Percentiles rank a stretch among this genome's conserved stretches.
These are phyloP conservation scores for Oscheius sp. DNA, from an alignment of 2,888 invertebrate genomes.

Conservation along the genomic window DNA sequence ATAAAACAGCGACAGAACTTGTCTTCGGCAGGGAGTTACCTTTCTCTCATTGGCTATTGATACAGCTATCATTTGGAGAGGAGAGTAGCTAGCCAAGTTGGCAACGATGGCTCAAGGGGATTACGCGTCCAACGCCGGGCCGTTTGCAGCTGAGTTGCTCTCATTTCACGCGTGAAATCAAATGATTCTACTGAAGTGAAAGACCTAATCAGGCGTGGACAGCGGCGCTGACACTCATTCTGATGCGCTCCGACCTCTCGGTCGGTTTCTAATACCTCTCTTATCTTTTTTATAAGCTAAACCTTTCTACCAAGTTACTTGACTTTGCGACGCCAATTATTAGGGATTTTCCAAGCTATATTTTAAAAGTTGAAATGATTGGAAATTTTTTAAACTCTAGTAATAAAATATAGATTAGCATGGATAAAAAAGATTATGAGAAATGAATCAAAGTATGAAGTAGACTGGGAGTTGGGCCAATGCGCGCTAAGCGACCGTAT, in stretches of 20 bases:
- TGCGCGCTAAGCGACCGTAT: constrained; percentile 28
- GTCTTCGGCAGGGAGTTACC: constrained; percentile 27
- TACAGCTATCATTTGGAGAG: constrained; percentile 12
- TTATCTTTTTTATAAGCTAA: background rate
- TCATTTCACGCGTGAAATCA: constrained; percentile 46
- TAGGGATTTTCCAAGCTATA: too few relatives aligned
- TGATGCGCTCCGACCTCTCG: constrained; percentile 24
- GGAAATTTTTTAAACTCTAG: too few relatives aligned
- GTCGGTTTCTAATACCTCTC: constrained; percentile 16
- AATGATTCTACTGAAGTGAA: constrained; percentile 50
- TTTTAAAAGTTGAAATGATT: too few relatives aligned
- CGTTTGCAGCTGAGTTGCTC: constrained; percentile 33
- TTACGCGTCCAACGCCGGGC: constrained; percentile 13
- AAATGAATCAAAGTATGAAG: constrained; percentile 28
- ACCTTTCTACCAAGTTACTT: too few relatives aligned
- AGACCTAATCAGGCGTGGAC: constrained; percentile 46
- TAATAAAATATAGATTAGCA: too few relatives aligned
- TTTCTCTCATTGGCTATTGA: constrained; percentile 28
- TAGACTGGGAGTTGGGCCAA: constrained; percentile 27
- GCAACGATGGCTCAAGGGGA: constrained; percentile 21
- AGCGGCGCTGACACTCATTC: constrained; percentile 29
- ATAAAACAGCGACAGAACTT: constrained; percentile 19
- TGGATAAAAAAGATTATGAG: constrained; percentile 18
- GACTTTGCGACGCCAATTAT: too few relatives aligned
- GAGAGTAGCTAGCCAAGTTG: background rate